Evolutionary conservation across 2,113 vertebrate species (phyloP).

Genomic region (Charina bottae): DNA sequence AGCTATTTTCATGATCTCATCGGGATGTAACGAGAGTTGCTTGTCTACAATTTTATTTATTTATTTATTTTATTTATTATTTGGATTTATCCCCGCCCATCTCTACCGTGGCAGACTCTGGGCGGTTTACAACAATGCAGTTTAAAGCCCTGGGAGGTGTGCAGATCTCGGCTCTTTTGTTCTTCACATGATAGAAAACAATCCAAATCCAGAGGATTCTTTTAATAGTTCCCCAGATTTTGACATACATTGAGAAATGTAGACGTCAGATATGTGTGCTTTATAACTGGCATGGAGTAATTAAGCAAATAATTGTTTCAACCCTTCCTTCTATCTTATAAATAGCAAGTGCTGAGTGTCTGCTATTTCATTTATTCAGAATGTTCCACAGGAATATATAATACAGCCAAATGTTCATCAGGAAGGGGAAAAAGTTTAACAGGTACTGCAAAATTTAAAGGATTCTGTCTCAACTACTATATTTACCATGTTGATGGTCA

Average conservation of each 20-base stretch:
- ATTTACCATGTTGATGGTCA: too few relatives aligned
- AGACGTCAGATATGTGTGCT: constrained; percentile 9
- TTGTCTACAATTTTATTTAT: too few relatives aligned
- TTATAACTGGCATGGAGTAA: constrained; percentile 23
- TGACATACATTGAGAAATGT: neutral
- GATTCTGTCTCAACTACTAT: too few relatives aligned
- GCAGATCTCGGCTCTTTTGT: constrained; percentile 24
- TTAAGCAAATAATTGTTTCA: constrained; percentile 28
- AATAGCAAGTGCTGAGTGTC: constrained; percentile 45
- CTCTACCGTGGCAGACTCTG: too few relatives aligned
- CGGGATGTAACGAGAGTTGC: constrained; percentile 51
- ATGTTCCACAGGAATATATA: constrained; percentile 39
- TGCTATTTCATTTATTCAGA: constrained; percentile 29
- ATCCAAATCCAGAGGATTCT: neutral
- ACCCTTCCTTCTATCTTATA: constrained; percentile 39
- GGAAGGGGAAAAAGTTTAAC: neutral
- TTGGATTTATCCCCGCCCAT: too few relatives aligned
- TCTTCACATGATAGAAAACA: neutral
- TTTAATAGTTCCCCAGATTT: constrained; percentile 19
- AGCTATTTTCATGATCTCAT: constrained; percentile 54
- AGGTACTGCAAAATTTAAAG: neutral
- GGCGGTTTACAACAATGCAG: constrained; percentile 47
- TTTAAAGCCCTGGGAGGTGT: constrained; percentile 64
- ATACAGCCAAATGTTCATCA: constrained; percentile 42
- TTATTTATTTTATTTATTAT: too few relatives aligned